Conservation (phyloP, 2,888 invertebrate genomes). For the Synanthedon formicaeformis region DNA sequence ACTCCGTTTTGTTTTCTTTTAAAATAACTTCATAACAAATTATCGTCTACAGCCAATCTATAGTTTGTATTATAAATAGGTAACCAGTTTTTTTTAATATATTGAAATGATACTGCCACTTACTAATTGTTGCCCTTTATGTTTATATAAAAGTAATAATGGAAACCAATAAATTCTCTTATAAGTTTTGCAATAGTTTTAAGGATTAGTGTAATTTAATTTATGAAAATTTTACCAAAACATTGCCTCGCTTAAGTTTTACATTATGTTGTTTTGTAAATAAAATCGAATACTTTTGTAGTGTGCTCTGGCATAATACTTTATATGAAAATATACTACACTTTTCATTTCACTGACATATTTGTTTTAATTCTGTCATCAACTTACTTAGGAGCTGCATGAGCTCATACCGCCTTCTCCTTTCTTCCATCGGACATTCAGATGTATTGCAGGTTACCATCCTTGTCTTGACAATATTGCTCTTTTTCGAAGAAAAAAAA, state of each 20-base stretch:
- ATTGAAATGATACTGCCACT: not conserved
- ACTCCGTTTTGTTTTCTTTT: too few relatives aligned
- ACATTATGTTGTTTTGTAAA: slow-evolving; percentile 47
- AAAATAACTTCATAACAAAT: too few relatives aligned
- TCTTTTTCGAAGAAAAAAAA: too few relatives aligned
- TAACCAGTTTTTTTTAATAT: too few relatives aligned
- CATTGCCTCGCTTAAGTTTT: slow-evolving; percentile 66
- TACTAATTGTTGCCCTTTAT: too few relatives aligned
- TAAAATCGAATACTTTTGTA: slow-evolving; percentile 41
- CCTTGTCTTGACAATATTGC: too few relatives aligned
- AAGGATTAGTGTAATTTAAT: slow-evolving; percentile 40
- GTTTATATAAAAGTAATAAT: slow-evolving; percentile 1
- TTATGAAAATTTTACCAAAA: slow-evolving; percentile 65
- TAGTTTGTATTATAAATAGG: too few relatives aligned
- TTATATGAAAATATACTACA: slow-evolving; percentile 32
- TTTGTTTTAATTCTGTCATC: not conserved
- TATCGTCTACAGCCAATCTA: too few relatives aligned
- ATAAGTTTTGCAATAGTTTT: slow-evolving; percentile 22
- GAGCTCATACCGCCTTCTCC: too few relatives aligned
- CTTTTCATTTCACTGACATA: slow-evolving; percentile 39
- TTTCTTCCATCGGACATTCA: too few relatives aligned
- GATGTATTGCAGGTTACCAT: too few relatives aligned
- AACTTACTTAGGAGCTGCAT: too few relatives aligned
- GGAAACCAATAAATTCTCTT: not conserved
- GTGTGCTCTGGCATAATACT: slow-evolving; percentile 62